A percentile compares a stretch with the other conserved stretches of the same genome.
Conservation (phyloP, 2,113 vertebrate genomes). For the Platycercus adscitus region DNA sequence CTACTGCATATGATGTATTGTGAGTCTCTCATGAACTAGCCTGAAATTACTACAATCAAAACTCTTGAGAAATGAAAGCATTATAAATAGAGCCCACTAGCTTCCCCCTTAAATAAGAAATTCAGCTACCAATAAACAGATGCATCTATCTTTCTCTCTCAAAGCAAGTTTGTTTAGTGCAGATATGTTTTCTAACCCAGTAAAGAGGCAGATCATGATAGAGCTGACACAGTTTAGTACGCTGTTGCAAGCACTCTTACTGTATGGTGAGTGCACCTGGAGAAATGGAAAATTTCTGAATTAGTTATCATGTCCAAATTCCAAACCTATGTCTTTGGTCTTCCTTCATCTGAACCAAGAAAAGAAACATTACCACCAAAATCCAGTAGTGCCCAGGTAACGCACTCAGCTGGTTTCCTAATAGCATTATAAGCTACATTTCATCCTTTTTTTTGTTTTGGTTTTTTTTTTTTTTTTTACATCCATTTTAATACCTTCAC, state of each 20-base stretch:
- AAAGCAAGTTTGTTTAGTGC: neutral
- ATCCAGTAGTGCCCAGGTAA: neutral
- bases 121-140: neutral
- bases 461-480: neutral
- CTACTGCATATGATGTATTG: neutral
- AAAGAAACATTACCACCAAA: neutral
- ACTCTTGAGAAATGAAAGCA: neutral
- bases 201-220: neutral
- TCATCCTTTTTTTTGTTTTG: neutral
- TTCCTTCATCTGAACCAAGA: neutral
- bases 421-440: neutral
- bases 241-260: neutral
- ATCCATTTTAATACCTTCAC: neutral
- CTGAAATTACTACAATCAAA: neutral
- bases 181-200: neutral
- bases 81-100: neutral
- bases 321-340: neutral
- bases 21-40: neutral
- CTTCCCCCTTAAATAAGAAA: neutral
- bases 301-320: neutral
- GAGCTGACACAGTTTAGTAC: neutral
- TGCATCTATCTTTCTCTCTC: neutral
- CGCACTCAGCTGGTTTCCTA: neutral
- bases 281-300: neutral
- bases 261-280: fast-evolving